These are phyloP conservation scores for Sula dactylatra DNA, from an alignment of 2,113 vertebrate species.

Conservation along the genomic window DNA sequence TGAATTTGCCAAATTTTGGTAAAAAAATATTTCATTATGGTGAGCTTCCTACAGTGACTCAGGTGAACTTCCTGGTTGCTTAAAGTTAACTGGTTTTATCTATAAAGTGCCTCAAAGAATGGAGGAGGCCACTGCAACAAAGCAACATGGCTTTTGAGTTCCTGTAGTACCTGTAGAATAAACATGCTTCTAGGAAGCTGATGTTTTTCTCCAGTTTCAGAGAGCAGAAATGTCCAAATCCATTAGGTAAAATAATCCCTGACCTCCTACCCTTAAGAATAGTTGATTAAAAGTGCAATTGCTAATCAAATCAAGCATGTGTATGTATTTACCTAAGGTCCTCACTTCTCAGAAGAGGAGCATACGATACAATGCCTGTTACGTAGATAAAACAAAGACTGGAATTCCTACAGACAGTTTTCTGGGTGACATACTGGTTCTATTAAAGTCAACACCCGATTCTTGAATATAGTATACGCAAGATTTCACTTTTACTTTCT, in stretches of 20 bases:
- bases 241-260: neutral
- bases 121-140: neutral
- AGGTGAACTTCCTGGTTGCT: neutral
- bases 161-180: neutral
- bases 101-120: neutral
- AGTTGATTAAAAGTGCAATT: neutral
- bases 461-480: neutral
- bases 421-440: neutral
- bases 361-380: neutral
- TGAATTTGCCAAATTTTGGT: neutral
- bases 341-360: neutral
- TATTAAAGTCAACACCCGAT: neutral
- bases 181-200: neutral
- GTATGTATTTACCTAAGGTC: neutral
- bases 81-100: neutral
- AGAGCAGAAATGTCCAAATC: neutral
- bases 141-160: neutral
- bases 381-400: neutral
- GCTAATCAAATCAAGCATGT: neutral
- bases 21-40: neutral
- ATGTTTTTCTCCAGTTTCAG: neutral
- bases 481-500: conserved; percentile 40
- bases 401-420: neutral
- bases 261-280: neutral
- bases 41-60: neutral